phyloP scores from a whole-genome alignment of 2,888 invertebrate species.

The Gerris lacustris region DNA sequence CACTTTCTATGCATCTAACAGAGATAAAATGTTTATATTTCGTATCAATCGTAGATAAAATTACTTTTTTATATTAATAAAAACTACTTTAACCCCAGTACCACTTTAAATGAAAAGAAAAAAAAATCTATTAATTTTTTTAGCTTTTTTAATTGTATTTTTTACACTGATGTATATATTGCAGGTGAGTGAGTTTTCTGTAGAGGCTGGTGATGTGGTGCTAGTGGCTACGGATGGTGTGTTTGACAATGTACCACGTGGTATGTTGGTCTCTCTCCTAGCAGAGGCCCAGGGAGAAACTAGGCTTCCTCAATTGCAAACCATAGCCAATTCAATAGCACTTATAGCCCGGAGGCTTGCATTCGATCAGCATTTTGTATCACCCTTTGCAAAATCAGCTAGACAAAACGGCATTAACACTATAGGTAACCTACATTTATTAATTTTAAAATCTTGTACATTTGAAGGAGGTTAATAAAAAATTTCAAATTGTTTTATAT shows the following conservation, averaged over 20 bases:
- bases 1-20: no score
- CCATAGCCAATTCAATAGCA: slow-evolving; percentile 86
- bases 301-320: slow-evolving; percentile 67
- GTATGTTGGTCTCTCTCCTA: slow-evolving; percentile 75
- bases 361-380: slow-evolving; percentile 87
- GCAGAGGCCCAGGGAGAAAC: slow-evolving; percentile 56
- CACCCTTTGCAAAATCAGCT: slow-evolving; percentile 89
- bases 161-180: background rate
- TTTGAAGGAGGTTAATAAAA: slow-evolving; percentile 3
- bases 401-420: slow-evolving; percentile 85
- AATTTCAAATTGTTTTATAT: slow-evolving; percentile 8
- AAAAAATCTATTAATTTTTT: no score
- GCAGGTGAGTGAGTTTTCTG: slow-evolving; percentile 38
- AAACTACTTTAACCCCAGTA: no score
- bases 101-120: no score
- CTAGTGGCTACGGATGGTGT: slow-evolving; percentile 95
- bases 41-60: no score
- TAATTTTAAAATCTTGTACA: slow-evolving; percentile 7
- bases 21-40: no score
- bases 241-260: slow-evolving; percentile 93
- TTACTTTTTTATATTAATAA: no score
- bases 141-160: no score
- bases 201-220: slow-evolving; percentile 86
- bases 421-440: slow-evolving; percentile 51
- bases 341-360: slow-evolving; percentile 89